Base-by-base conservation (phyloP, 1,140 invertebrate genomes). In the Pemphigus obesinymphae region DNA sequence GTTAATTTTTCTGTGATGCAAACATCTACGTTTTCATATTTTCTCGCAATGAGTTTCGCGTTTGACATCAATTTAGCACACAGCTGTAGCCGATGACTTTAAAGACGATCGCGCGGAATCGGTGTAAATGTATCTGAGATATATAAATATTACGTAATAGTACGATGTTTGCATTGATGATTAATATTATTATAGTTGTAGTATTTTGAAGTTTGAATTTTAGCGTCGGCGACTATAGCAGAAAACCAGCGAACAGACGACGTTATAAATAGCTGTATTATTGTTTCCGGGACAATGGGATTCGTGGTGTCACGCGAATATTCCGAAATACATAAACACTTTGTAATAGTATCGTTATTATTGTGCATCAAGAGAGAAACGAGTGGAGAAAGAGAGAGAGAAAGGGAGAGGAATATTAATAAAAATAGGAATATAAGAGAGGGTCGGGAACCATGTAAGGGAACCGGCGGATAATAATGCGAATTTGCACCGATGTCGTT, bases 401-500 rank as follows among this genome's bases (percentile, higher is more conserved):
- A 15, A 1, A 55, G 23, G 10, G 53, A 58, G 26, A 26, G 23
- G 26, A 31, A 13, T 45, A 11, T 45, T 11, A 1, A 23, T 23
- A 53, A 6, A 53, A 2, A 23, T 2, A 55, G 3, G 13, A 15
- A 29, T 31, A 61, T 15, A 61, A 29, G 13, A 4, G n/a, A 11
- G n/a, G 23, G 20, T 29, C n/a, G n/a, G n/a, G n/a, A n/a, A n/a
- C n/a, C n/a, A n/a, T n/a, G n/a, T n/a, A n/a, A n/a, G 26, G 0
- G 43, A 72, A 48, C 40, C 23, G 45, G 40, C 26, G 26, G 72
- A 17, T 53, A 53, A 75, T n/a, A 75, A 75, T 34, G 15, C 2
- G 68, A 70, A 29, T 75, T 73, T 55, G 50, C 72, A 75, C 50
- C 29, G 72, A 53, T 75, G 72, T 53, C 29, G 29, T 75, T 75